Conservation (phyloP, 1,140 invertebrate species). For the Galleria mellonella region DNA sequence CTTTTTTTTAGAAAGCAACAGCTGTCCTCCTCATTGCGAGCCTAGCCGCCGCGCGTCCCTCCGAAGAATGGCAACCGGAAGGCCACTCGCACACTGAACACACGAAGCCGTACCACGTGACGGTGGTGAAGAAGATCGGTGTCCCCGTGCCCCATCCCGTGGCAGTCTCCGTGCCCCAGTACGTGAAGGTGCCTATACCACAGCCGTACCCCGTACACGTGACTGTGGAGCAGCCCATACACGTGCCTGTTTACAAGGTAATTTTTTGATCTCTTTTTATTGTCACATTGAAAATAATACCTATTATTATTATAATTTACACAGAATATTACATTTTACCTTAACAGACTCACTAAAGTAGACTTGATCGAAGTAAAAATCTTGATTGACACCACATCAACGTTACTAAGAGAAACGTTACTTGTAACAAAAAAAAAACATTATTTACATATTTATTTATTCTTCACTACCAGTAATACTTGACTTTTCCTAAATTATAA, state of each 20-base stretch:
- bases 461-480: too few relatives aligned
- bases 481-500: too few relatives aligned
- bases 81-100: conserved; percentile 80
- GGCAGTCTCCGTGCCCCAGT: conserved; percentile 82
- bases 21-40: conserved; percentile 79
- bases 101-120: conserved; percentile 81
- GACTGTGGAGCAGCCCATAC: conserved; percentile 81
- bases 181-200: conserved; percentile 83
- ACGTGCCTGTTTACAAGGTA: conserved; percentile 83
- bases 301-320: too few relatives aligned
- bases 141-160: conserved; percentile 85
- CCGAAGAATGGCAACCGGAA: conserved; percentile 87
- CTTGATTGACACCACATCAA: too few relatives aligned
- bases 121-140: conserved; percentile 84
- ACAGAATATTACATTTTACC: too few relatives aligned
- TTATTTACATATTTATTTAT: too few relatives aligned
- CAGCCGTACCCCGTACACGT: conserved; percentile 84
- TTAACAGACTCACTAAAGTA: too few relatives aligned
- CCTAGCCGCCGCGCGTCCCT: conserved; percentile 78
- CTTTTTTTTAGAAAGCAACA: conserved; percentile 46
- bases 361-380: too few relatives aligned
- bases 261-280: too few relatives aligned
- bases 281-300: too few relatives aligned
- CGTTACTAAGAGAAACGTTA: too few relatives aligned
- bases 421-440: too few relatives aligned